Evolutionary conservation across 2,797 vertebrate genomes (phyloP), one percentile per base, ranked within the genome.

Genomic region (Aeoliscus strigatus): DNA sequence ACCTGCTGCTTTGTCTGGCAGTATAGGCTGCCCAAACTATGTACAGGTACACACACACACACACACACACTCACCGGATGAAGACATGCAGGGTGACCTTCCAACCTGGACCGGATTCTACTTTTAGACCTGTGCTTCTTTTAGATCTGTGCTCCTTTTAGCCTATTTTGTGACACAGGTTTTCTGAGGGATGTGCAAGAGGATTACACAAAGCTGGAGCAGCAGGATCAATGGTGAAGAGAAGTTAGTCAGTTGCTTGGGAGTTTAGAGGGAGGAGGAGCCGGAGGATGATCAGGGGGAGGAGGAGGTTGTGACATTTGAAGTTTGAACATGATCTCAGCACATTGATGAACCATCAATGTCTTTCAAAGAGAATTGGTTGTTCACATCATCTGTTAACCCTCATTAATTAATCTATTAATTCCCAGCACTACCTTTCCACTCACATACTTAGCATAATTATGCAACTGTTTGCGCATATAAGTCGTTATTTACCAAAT

Each of bases 1-100:
- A 92, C 85, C 0, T 79, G 83, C 49, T 92, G 90, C 74, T 94
- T 95, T 59, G 79, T 95, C 27, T 94, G 93, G 93, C 93, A 96
- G 72, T 94, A 92, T 39, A 85, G 81, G 35, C 88, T 92, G 13
- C 88, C 91, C 39, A 94, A 92, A 57, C 30, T 75, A 21, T 57
- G 62, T 27, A 56, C 47, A 78, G 83, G 83, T 86, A 70, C 10
- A 27, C 14, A 16, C n/a, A 42, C 39, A 35, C 17, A 6, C 23
- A 43, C 34, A 14, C 7, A 49, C 3, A 11, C 6, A 18, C 14
- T 11, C 40, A 32, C 16, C n/a, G n/a, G n/a, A 23, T 15, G 1
- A 14, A 23, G 4, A 8, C 4, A 31, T 2, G 15, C 11, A 27
- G 21, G 4, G 0, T 5, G 28, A 42, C 16, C 37, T 24, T 24